Evolutionary conservation across 2,113 vertebrate species (phyloP).

Genomic region (Sylvia atricapilla): DNA sequence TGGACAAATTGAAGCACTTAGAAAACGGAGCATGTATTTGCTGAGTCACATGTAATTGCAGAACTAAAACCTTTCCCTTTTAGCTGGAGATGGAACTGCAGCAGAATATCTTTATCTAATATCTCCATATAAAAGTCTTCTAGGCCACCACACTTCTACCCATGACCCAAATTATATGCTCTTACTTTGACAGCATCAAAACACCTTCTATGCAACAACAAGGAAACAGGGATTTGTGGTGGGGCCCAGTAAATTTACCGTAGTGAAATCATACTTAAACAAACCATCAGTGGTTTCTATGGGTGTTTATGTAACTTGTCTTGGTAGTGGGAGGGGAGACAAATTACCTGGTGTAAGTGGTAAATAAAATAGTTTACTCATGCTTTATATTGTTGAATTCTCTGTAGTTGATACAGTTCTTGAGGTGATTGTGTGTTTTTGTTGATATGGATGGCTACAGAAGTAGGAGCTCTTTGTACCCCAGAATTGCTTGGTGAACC

Average conservation of each 20-base stretch:
- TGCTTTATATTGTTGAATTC: not conserved
- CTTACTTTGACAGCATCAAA: not conserved
- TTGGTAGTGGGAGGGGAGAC: not conserved
- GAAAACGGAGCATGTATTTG: accelerated
- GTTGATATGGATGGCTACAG: not conserved
- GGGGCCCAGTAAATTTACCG: not conserved
- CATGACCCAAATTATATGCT: not conserved
- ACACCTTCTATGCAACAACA: not conserved
- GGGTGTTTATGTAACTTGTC: not conserved
- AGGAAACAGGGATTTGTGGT: not conserved
- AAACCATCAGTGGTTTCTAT: not conserved
- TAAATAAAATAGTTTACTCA: not conserved
- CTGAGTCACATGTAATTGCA: not conserved
- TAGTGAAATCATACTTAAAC: not conserved
- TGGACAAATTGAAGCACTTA: not conserved
- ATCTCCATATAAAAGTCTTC: not conserved
- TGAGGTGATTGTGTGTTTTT: not conserved
- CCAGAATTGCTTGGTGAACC: not conserved
- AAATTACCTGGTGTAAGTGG: not conserved
- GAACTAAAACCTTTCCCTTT: not conserved
- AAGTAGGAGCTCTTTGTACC: not conserved
- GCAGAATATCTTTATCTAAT: not conserved
- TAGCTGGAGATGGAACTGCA: not conserved
- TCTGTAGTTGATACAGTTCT: not conserved
- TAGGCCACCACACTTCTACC: not conserved